phyloP scores from a whole-genome alignment of 2,113 vertebrate genomes.

The Laticauda laticaudata region DNA sequence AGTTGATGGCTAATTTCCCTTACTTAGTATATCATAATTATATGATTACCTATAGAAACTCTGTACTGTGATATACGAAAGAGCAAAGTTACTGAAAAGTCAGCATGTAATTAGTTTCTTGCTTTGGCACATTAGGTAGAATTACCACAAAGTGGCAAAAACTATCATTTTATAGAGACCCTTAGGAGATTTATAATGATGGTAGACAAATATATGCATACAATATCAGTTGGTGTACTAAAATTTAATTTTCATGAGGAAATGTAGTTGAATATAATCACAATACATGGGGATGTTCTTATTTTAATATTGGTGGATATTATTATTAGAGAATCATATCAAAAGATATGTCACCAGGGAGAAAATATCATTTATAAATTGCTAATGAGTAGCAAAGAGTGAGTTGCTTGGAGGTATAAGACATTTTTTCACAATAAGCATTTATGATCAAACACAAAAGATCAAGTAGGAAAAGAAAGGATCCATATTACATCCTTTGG shows the following conservation, averaged over 20 bases:
- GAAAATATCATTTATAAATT: constrained; percentile 99
- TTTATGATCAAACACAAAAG: constrained; percentile 81
- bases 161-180: constrained; percentile 83
- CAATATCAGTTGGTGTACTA: constrained; percentile 83
- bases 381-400: constrained; percentile 98
- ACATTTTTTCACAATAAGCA: constrained; percentile 80
- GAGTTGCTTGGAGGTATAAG: constrained; percentile 88
- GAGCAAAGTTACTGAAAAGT: constrained; percentile 84
- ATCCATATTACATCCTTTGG: constrained; percentile 70
- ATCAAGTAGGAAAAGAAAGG: constrained; percentile 67
- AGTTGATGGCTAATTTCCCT: constrained; percentile 76
- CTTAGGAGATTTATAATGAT: constrained; percentile 85
- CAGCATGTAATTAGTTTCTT: constrained; percentile 86
- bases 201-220: constrained; percentile 84
- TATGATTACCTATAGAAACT: constrained; percentile 81
- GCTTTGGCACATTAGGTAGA: constrained; percentile 84
- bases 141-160: constrained; percentile 82
- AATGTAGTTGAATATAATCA: constrained; percentile 87
- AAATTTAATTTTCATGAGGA: constrained; percentile 83
- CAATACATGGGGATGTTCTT: constrained; percentile 87
- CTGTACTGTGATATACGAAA: constrained; percentile 72
- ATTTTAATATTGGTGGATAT: constrained; percentile 97
- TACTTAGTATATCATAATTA: constrained; percentile 78
- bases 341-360: constrained; percentile 99
- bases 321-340: constrained; percentile 97